Conservation (phyloP, 2,888 invertebrate species). For the Coenonympha arcania region DNA sequence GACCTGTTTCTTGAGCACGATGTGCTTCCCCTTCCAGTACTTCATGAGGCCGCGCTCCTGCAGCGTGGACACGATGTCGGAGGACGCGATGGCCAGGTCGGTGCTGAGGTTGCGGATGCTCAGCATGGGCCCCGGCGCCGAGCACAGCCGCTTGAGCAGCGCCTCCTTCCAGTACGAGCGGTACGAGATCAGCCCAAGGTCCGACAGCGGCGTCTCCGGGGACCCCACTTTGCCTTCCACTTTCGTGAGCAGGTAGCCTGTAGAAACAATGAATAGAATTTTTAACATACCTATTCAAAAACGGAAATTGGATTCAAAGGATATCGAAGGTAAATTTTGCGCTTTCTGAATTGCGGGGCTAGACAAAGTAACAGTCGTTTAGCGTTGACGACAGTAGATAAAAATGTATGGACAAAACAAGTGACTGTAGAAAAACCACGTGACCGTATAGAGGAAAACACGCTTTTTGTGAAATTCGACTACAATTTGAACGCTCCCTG, state of each 20-base stretch:
- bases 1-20: conserved; percentile 94
- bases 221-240: conserved; percentile 99
- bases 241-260: conserved; percentile 96
- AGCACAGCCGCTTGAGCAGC: conserved; percentile 90
- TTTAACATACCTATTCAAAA: too few species aligned
- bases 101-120: conserved; percentile 90
- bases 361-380: too few species aligned
- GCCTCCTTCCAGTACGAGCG: conserved; percentile 99
- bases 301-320: too few species aligned
- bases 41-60: conserved; percentile 98
- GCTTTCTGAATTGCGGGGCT: too few species aligned
- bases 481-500: too few species aligned
- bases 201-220: conserved; percentile 98
- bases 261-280: too few species aligned
- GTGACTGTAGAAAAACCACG: too few species aligned
- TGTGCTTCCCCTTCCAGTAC: conserved; percentile 99
- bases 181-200: conserved; percentile 97
- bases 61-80: conserved; percentile 97
- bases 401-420: too few species aligned
- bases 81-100: conserved; percentile 96
- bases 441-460: too few species aligned
- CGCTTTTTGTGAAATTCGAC: too few species aligned
- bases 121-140: conserved; percentile 89
- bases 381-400: too few species aligned
- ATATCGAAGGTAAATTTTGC: too few species aligned